Base-by-base conservation (phyloP, 2,797 vertebrate genomes). In the Leontocebus nigricollis region DNA sequence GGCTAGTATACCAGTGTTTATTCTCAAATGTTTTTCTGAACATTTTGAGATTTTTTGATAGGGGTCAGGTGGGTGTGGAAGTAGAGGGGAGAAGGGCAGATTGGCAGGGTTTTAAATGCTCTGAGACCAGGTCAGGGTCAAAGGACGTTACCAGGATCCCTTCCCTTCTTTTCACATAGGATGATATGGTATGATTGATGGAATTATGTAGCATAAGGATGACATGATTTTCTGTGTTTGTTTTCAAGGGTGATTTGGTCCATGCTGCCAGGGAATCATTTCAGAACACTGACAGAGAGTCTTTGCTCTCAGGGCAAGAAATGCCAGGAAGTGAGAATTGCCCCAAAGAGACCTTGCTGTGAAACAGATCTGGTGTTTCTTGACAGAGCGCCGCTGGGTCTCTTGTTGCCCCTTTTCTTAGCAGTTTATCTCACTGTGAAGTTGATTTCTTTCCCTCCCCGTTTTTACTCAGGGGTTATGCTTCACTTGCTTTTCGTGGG, bases 11-110 rank as follows among this genome's bases (percentile, higher is more conserved):
- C n/a, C 94, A 55, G 73, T 96, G 52, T 96, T 44, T 59, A 76
- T 83, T 98, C 92, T 97, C 41, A 97, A 92, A 81, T 95, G 92
- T 89, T 96, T 96, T 97, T 94, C n/a, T 97, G 59, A 97, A 80
- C 7, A 33, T 36, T 72, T 61, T 76, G 73, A 67, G 10, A 8
- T 27, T 94, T 94, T 84, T 55, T 83, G 26, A 36, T 41, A 27
- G 27, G 36, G 24, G 64, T 44, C 9, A 10, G 57, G 36, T n/a
- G 8, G n/a, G 17, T 24, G 39, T 59, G 11, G 30, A 10, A 27
- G 24, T 27, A 11, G 33, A 57, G 11, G 30, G 73, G 55, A 36
- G 50, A 67, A 83, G 36, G 57, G 27, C 52, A 90, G 39, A 70
- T 94, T 94, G 97, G 75, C 87, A 96, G 70, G 36, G 55, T 95